Evolutionary conservation across 2,888 invertebrate genomes (phyloP).

Genomic region (Cosmia trapezina): DNA sequence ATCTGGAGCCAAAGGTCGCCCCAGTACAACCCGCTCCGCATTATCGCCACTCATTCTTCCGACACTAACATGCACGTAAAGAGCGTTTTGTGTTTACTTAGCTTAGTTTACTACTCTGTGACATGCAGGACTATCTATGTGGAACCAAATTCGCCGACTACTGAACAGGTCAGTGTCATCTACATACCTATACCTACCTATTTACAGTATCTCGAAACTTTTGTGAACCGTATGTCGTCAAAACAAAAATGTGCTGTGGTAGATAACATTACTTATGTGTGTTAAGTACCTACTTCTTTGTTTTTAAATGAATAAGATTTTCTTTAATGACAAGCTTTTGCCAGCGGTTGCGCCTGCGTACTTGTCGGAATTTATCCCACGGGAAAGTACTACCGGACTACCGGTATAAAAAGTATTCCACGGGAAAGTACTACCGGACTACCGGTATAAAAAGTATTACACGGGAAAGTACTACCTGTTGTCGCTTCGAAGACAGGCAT

Average conservation of each 20-base stretch:
- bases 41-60: slow-evolving; percentile 69
- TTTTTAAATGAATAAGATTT: slow-evolving; percentile 12
- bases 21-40: slow-evolving; percentile 53
- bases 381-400: too few species aligned
- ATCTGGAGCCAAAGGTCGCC: slow-evolving; percentile 75
- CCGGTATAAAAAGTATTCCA: too few species aligned
- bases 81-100: slow-evolving; percentile 65
- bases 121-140: slow-evolving; percentile 76
- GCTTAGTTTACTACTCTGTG: slow-evolving; percentile 63
- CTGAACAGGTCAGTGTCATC: slow-evolving; percentile 79
- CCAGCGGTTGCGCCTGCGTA: too few species aligned
- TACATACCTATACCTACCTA: background rate
- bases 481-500: too few species aligned
- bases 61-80: slow-evolving; percentile 69
- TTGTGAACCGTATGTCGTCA: slow-evolving; percentile 1
- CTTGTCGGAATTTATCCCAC: too few species aligned
- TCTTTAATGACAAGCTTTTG: too few species aligned
- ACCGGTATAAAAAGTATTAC: too few species aligned
- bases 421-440: too few species aligned
- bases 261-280: slow-evolving; percentile 15
- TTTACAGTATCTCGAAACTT: background rate
- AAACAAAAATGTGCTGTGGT: slow-evolving; percentile 24
- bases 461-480: too few species aligned
- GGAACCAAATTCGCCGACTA: slow-evolving; percentile 75
- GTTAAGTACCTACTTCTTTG: slow-evolving; percentile 9